Evolutionary conservation across 1,140 invertebrate genomes (phyloP).

Genomic region (Meloidogyne floridensis): DNA sequence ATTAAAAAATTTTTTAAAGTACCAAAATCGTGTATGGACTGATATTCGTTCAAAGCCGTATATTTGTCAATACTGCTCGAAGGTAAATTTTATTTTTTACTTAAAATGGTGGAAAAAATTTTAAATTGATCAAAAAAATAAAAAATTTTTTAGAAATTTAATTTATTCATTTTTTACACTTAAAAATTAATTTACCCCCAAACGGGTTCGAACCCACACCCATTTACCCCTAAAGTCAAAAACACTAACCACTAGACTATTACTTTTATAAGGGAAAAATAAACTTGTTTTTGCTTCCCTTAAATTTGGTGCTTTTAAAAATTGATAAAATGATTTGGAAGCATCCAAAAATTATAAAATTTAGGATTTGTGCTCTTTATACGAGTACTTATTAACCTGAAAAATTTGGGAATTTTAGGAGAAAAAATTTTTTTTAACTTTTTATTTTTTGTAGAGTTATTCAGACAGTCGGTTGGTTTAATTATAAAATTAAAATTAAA

Average conservation of each 20-base stretch:
- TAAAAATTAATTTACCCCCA: not conserved
- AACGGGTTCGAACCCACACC: not conserved
- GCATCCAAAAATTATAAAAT: too few relatives aligned
- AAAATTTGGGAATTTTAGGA: too few relatives aligned
- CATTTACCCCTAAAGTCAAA: too few relatives aligned
- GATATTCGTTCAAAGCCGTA: conserved; percentile 64
- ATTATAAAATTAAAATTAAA: not conserved
- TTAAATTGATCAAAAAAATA: not conserved
- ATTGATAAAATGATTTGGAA: too few relatives aligned
- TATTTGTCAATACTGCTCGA: conserved; percentile 65
- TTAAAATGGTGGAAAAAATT: not conserved
- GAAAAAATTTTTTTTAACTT: not conserved
- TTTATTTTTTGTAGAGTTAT: conserved; percentile 40
- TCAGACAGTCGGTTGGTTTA: conserved; percentile 57
- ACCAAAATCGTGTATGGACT: conserved; percentile 57
- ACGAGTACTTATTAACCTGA: too few relatives aligned
- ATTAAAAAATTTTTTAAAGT: conserved; percentile 28
- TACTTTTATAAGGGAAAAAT: too few relatives aligned
- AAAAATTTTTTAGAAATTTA: not conserved
- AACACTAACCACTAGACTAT: too few relatives aligned
- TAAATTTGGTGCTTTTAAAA: too few relatives aligned
- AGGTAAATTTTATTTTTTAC: conserved; percentile 22
- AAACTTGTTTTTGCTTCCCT: too few relatives aligned
- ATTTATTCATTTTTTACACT: not conserved
- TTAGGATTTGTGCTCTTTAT: too few relatives aligned